Evolutionary conservation across 2,797 vertebrate genomes (phyloP).

Genomic region (Ctenosaura bakeri): DNA sequence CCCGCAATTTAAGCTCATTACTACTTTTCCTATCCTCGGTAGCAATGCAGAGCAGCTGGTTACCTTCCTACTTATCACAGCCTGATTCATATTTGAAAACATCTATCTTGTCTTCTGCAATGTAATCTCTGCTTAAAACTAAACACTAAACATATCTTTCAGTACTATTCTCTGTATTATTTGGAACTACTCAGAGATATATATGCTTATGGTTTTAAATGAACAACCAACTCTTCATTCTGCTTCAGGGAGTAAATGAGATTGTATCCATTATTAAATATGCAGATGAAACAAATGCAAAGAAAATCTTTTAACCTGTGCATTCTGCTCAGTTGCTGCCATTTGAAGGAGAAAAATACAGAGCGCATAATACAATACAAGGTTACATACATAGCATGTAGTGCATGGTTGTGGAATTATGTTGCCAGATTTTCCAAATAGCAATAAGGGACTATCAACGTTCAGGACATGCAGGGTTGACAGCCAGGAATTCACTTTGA

Average conservation of each 20-base stretch:
- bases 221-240: neutral
- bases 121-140: conserved; percentile 20
- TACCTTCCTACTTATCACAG: conserved; percentile 38
- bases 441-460: too few relatives aligned
- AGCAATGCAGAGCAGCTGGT: conserved; percentile 7
- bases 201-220: neutral
- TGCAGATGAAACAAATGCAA: conserved; percentile 5
- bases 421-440: too few relatives aligned
- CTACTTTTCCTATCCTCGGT: conserved; percentile 2
- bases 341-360: neutral
- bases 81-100: conserved; percentile 35
- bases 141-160: conserved; percentile 7
- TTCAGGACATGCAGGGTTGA: too few relatives aligned
- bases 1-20: conserved; percentile 38
- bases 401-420: too few relatives aligned
- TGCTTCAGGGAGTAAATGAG: neutral
- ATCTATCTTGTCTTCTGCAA: conserved; percentile 11
- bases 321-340: neutral
- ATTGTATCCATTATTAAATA: neutral
- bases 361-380: too few relatives aligned
- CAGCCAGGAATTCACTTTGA: too few relatives aligned
- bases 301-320: neutral
- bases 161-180: conserved; percentile 8
- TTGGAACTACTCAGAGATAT: neutral
- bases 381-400: too few relatives aligned